Conservation (phyloP, 2,797 vertebrate species). For the Hirundo rustica region DNA sequence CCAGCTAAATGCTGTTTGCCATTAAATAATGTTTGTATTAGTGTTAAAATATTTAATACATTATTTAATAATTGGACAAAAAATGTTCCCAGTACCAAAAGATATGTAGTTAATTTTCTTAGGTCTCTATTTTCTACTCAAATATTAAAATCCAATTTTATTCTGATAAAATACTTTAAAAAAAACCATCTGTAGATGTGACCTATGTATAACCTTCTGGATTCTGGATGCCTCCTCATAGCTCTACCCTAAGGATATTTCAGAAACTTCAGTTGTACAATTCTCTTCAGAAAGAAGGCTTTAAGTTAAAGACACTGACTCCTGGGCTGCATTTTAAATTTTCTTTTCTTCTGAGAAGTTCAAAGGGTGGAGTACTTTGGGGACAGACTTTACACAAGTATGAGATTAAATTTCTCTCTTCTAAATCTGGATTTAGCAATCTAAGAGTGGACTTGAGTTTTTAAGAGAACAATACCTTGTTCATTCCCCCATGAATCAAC, state of each 20-base stretch:
- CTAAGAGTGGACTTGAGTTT: neutral
- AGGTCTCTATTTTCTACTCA: neutral
- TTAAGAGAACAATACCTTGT: neutral
- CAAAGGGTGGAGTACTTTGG: neutral
- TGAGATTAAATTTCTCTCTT: neutral
- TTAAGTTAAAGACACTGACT: conserved; percentile 9
- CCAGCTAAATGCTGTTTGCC: neutral
- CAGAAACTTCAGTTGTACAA: conserved; percentile 22
- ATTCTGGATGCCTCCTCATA: neutral
- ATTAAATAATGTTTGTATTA: neutral
- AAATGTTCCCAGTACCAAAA: neutral
- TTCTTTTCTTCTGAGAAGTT: conserved; percentile 24
- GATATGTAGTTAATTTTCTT: neutral
- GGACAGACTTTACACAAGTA: neutral
- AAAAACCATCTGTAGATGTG: neutral
- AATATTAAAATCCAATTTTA: neutral
- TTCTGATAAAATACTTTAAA: neutral
- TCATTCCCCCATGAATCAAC: neutral
- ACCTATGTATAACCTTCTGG: neutral
- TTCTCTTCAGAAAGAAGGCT: conserved; percentile 47
- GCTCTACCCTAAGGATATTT: conserved; percentile 34
- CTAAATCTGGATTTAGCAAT: neutral
- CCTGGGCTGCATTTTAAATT: conserved; percentile 18
- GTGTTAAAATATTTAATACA: neutral
- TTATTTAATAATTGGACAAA: neutral